These are phyloP conservation scores for Mythimna lalbum DNA, from an alignment of 2,888 invertebrate genomes.

Conservation along the genomic window DNA sequence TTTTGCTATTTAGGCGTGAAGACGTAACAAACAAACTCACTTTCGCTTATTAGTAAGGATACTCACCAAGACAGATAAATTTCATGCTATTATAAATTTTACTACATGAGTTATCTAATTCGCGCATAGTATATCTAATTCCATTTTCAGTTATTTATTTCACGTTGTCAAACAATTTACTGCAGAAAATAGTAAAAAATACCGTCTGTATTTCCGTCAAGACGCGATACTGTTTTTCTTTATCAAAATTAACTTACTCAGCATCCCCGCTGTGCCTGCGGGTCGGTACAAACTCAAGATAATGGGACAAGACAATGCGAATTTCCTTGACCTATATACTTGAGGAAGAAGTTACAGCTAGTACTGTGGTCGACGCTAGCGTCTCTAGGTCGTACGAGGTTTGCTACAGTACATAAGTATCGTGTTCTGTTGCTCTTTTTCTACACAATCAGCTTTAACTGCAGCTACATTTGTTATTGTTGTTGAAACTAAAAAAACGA, in stretches of 20 bases:
- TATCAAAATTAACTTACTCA: conserved; percentile 16
- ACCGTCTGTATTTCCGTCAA: not conserved
- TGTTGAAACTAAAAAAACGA: too few species aligned
- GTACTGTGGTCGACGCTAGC: not conserved
- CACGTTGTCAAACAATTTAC: not conserved
- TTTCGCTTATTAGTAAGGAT: too few species aligned
- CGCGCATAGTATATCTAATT: too few species aligned
- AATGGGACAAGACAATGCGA: conserved; percentile 27
- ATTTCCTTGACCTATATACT: conserved; percentile 48
- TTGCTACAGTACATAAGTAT: not conserved
- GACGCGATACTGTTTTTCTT: not conserved
- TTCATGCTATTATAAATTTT: too few species aligned
- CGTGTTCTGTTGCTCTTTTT: not conserved
- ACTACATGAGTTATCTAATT: too few species aligned
- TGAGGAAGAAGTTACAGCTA: conserved; percentile 7
- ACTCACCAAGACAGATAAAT: too few species aligned
- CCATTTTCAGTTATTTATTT: not conserved
- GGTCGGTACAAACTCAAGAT: conserved; percentile 11
- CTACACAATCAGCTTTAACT: not conserved
- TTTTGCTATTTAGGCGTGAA: too few species aligned
- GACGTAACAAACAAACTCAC: too few species aligned
- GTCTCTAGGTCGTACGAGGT: not conserved
- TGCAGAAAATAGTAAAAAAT: not conserved
- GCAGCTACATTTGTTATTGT: too few species aligned
- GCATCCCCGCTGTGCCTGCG: not conserved